Base-by-base conservation (phyloP, 2,888 invertebrate genomes). In the Diadromus collaris region DNA sequence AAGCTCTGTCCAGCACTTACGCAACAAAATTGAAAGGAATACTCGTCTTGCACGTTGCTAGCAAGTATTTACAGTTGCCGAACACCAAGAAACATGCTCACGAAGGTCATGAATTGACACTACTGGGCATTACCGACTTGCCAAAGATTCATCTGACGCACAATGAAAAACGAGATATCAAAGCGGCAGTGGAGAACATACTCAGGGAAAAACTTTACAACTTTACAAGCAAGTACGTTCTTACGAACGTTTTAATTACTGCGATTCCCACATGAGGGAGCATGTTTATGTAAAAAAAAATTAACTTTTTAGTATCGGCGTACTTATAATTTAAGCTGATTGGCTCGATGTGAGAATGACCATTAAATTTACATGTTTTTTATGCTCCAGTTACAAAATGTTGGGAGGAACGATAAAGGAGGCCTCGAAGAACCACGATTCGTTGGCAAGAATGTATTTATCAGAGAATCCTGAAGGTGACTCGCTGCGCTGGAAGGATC, bases 141-240 rank as follows among this genome's bases (percentile, higher is more conserved):
- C 85, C 86, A 3, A 83, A 85, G 54, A 79, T 80, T 70, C 86
- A 89, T 41, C 85, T 92, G 32, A 89, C 80, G 67, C 87, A 86
- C 56, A 83, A 87, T 65, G 92, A 92, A 78, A 88, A 86, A 78
- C 78, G 87, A 63, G 70, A 84, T 16, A 82, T 90, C 4, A 89
- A 85, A 81, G 85, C 79, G 76, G 85, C 79, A 6, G 83, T 89
- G 1, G 90, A 90, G 82, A 81, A 80, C 24, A 80, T 87, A 48
- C 76, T 91, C 46, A 82, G 86, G 24, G 85, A 88, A 29, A 91
- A 86, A 76, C 83, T 88, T 67, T 81, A 87, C 32, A 71, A 76
- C 41, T 86, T 91, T 81, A 70, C 88, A 21, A 32, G 63, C 60
- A 85, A 82, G 89, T 90, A 78, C 78, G 73, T 85, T 48, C 19